Percentiles rank a stretch among this genome's conserved stretches.
These are phyloP conservation scores for Damaliscus lunatus DNA, from an alignment of 2,113 vertebrate genomes.

Conservation along the genomic window DNA sequence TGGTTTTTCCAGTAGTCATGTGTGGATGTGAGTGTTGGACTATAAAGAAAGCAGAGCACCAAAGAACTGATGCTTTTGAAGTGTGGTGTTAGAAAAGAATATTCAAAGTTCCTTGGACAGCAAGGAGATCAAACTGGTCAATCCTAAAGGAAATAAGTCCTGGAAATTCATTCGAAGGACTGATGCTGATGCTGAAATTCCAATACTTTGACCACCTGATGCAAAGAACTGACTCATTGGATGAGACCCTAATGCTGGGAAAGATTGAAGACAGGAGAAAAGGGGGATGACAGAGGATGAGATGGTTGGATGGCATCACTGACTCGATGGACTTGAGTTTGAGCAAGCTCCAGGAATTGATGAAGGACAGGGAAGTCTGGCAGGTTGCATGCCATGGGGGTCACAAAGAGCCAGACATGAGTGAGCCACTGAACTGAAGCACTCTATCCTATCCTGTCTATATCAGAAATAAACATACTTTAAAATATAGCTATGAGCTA, in stretches of 20 bases:
- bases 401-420: neutral
- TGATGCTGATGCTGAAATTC: neutral
- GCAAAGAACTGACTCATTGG: neutral
- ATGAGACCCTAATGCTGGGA: neutral
- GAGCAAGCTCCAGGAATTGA: neutral
- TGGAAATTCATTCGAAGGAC: neutral
- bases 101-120: neutral
- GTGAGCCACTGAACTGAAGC: neutral
- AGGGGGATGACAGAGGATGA: neutral
- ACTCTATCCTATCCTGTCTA: neutral
- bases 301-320: neutral
- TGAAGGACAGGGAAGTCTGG: neutral
- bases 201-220: neutral
- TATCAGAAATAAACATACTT: neutral
- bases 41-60: neutral
- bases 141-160: neutral
- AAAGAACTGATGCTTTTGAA: neutral
- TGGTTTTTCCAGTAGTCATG: neutral
- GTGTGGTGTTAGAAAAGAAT: neutral
- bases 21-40: neutral
- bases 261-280: neutral
- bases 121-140: neutral
- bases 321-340: neutral
- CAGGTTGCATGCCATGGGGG: neutral
- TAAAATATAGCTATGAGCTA: neutral